Conservation (phyloP, 1,140 invertebrate genomes). For the Diploscapter pachys region DNA sequence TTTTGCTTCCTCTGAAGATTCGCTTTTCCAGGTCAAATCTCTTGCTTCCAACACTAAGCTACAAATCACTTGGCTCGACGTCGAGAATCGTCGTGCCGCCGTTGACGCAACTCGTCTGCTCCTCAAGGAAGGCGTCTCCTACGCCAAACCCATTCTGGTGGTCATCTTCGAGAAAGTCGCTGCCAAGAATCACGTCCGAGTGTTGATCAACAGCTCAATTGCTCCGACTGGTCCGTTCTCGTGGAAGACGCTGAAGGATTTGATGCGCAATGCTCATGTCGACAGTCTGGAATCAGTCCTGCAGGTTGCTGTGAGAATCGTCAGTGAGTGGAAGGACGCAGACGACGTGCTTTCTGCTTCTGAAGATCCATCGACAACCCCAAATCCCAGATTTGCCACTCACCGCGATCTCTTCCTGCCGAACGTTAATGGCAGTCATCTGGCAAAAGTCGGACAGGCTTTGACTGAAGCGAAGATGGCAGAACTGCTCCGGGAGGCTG, state of each 20-base stretch:
- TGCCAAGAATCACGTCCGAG: constrained; percentile 11
- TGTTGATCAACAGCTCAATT: constrained; percentile 20
- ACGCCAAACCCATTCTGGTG: constrained; percentile 8
- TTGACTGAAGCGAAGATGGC: constrained; percentile 21
- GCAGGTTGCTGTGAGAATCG: constrained; percentile 6
- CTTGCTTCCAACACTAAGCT: constrained; percentile 9
- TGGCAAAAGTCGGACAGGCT: constrained; percentile 10
- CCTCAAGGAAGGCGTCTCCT: constrained; percentile 1
- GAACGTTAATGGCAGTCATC: constrained; percentile 6
- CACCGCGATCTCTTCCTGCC: constrained; percentile 18
- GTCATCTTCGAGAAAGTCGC: constrained; percentile 9
- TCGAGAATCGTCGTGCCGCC: constrained; percentile 5
- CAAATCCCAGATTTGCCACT: constrained; percentile 6
- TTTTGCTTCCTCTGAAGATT: neutral
- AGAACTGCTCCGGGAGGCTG: constrained; percentile 18
- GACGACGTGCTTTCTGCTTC: neutral
- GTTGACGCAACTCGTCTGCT: constrained; percentile 19
- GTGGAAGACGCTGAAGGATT: constrained; percentile 13
- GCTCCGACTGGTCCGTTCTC: constrained; percentile 21
- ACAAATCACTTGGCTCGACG: constrained; percentile 21
- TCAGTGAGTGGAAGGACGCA: constrained; percentile 15
- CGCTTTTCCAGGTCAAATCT: constrained; percentile 12
- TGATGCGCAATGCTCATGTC: constrained; percentile 14
- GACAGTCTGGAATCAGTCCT: constrained; percentile 5
- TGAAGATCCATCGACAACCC: neutral